Conservation (phyloP, 2,113 vertebrate genomes). For the Synodontis membranacea region DNA sequence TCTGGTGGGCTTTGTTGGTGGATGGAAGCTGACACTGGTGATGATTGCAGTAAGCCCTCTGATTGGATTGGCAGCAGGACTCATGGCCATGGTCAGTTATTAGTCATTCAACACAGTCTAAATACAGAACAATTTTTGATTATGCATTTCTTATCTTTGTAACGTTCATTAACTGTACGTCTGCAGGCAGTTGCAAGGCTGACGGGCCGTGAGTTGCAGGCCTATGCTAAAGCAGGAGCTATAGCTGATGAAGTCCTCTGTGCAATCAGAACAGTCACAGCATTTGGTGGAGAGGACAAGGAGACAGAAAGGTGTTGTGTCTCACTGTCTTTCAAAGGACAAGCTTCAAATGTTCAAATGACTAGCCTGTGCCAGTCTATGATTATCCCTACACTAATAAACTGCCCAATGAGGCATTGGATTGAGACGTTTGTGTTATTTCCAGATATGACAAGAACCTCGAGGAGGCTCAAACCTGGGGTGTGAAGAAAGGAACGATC, state of each 20-base stretch:
- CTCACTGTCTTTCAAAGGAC: neutral
- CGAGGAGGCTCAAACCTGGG: constrained; percentile 72
- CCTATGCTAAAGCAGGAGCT: constrained; percentile 76
- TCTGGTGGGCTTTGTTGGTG: constrained; percentile 75
- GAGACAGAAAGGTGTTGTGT: constrained; percentile 68
- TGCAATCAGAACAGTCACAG: constrained; percentile 74
- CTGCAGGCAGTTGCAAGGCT: constrained; percentile 68
- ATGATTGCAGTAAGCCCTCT: constrained; percentile 75
- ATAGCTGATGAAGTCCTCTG: constrained; percentile 77
- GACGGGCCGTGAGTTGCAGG: constrained; percentile 68
- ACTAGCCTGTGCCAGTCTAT: neutral
- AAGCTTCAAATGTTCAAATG: neutral
- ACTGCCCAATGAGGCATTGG: neutral
- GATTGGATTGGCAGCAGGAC: constrained; percentile 71
- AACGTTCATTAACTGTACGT: neutral
- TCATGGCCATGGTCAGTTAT: constrained; percentile 72
- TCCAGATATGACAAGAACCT: constrained; percentile 74
- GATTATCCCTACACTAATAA: neutral
- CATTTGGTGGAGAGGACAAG: constrained; percentile 76
- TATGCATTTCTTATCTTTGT: neutral
- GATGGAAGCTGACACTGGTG: constrained; percentile 78
- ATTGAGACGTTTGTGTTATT: constrained; percentile 5
- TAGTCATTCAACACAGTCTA: neutral
- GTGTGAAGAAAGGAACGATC: constrained; percentile 71
- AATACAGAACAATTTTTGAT: neutral